phyloP scores from a whole-genome alignment of 2,113 vertebrate species.

The Passer domesticus region DNA sequence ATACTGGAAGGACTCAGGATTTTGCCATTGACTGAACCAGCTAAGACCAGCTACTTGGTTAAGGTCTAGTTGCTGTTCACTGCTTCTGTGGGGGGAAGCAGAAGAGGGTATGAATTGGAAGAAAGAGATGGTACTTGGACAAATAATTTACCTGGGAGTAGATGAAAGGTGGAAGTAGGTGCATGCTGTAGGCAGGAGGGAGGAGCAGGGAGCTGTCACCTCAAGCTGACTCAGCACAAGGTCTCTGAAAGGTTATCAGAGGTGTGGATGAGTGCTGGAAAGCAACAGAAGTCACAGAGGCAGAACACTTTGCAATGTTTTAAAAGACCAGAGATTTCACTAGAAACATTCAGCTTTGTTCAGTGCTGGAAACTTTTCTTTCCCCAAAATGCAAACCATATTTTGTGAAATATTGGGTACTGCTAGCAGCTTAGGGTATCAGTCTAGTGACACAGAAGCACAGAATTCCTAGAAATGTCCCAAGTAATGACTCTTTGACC shows the following conservation, averaged over 20 bases:
- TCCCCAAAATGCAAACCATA: neutral
- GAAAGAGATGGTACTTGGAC: neutral
- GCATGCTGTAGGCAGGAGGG: rapidly evolving
- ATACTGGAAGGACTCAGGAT: neutral
- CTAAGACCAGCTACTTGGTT: neutral
- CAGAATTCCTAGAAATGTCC: neutral
- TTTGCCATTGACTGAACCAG: neutral
- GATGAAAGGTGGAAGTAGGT: neutral
- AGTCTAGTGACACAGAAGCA: neutral
- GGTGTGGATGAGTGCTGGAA: neutral
- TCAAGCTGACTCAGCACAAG: neutral
- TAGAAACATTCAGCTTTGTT: neutral
- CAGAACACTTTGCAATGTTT: neutral
- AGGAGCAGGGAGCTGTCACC: neutral
- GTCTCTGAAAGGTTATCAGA: neutral
- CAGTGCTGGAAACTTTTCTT: neutral
- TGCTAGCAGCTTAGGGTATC: neutral
- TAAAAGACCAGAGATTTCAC: neutral
- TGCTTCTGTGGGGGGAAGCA: neutral
- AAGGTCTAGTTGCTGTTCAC: neutral
- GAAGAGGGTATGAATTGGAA: neutral
- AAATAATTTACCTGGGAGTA: neutral
- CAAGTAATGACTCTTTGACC: neutral
- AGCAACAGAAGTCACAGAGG: neutral
- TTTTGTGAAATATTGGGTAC: neutral